Evolutionary conservation across 2,888 invertebrate species (phyloP), one percentile per base, ranked within the genome.

Genomic region (Acrobasis consociella): DNA sequence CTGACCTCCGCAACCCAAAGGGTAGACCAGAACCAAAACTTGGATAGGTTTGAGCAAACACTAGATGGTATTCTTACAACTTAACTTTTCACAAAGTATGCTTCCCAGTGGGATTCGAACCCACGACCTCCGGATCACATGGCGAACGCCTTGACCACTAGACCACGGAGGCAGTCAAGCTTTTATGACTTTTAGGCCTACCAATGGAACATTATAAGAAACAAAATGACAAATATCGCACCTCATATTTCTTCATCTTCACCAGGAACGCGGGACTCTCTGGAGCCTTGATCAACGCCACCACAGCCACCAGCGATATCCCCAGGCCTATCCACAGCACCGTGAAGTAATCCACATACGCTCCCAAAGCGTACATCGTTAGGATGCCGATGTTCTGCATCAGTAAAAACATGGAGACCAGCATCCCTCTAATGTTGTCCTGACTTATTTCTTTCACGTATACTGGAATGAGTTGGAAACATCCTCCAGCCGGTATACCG

Each of bases 211-310:
- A n/a, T n/a, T n/a, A n/a, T n/a, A n/a, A n/a, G n/a, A n/a, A n/a
- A n/a, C n/a, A n/a, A n/a, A n/a, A n/a, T 16, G 42, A 56, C 9
- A 5, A 60, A 38, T 22, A 55, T 70, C 78, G 75, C 63, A 89
- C 87, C 64, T 89, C 78, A 65, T 77, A 69, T 58, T 78, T 81
- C 8, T 82, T 87, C 37, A 70, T 74, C 49, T 86, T 86, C 1
- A 90, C 77, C 56, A 88, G 74, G 70, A 78, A 86, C 1, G 85
- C 81, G 15, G 91, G 90, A 2, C 89, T 85, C 65, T 89, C 87
- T 2, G 89, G 89, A 62, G 85, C 83, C 65, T 77, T 81, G 11
- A 82, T 49, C 75, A 89, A 80, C 15, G 83, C 55, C 2, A 84
- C 46, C 1, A 80, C 67, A 16, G 80, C 81, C 0, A 82, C 5